These are phyloP conservation scores for Hestina assimilis DNA, from an alignment of 1,140 invertebrate species.

Conservation along the genomic window DNA sequence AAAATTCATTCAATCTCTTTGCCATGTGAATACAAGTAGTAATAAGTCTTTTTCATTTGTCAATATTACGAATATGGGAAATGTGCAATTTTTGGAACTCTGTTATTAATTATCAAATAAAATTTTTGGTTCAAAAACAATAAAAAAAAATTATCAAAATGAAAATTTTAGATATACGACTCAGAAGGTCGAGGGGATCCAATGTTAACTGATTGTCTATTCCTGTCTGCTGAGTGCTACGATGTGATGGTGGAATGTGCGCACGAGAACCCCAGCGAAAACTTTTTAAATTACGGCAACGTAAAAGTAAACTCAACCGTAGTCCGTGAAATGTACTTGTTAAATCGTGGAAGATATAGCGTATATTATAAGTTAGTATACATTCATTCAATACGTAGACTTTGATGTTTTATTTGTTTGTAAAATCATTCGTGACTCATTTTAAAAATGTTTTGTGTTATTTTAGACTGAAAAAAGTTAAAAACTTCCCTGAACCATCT, in stretches of 20 bases:
- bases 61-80: too few relatives aligned
- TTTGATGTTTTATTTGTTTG: too few relatives aligned
- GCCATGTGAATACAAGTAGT: too few relatives aligned
- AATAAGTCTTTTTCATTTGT: too few relatives aligned
- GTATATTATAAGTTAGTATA: slow-evolving; percentile 63
- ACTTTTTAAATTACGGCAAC: slow-evolving; percentile 63
- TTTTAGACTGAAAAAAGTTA: slow-evolving; percentile 63
- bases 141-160: neutral
- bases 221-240: slow-evolving; percentile 66
- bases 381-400: too few relatives aligned
- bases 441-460: too few relatives aligned
- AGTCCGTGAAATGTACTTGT: slow-evolving; percentile 52
- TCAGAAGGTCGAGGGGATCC: slow-evolving; percentile 57
- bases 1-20: too few relatives aligned
- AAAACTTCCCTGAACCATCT: slow-evolving; percentile 64
- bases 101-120: neutral
- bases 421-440: too few relatives aligned
- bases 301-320: slow-evolving; percentile 70
- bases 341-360: slow-evolving; percentile 69
- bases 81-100: too few relatives aligned
- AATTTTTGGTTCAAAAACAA: neutral
- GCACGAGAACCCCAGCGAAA: slow-evolving; percentile 54
- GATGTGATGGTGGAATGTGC: slow-evolving; percentile 70
- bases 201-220: slow-evolving; percentile 54
- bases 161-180: slow-evolving; percentile 58